Evolutionary conservation across 2,888 invertebrate species (phyloP).

Genomic region (Acrobeloides nanus): DNA sequence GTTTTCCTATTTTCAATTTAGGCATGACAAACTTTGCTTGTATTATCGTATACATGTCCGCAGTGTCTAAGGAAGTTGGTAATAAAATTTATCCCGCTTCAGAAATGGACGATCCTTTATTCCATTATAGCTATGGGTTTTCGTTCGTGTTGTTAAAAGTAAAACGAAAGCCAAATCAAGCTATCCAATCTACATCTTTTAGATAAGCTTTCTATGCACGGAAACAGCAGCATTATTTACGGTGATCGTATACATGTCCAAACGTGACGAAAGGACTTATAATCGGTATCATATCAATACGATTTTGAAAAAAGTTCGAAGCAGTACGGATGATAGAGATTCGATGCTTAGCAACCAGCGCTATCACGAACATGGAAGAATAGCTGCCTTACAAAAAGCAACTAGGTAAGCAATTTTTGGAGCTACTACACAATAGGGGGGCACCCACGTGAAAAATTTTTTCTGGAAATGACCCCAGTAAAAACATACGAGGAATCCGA

Average conservation of each 20-base stretch:
- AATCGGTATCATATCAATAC: constrained; percentile 43
- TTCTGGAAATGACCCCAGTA: no score
- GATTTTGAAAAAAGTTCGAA: constrained; percentile 16
- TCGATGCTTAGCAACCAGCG: constrained; percentile 13
- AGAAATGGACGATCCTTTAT: constrained; percentile 52
- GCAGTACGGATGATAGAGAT: constrained; percentile 9
- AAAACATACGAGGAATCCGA: no score
- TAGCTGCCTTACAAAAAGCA: constrained; percentile 19
- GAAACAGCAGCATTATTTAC: constrained; percentile 47
- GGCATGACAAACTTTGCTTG: constrained; percentile 48
- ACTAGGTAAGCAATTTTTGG: constrained; percentile 16
- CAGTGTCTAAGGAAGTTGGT: constrained; percentile 51
- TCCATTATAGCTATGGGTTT: constrained; percentile 50
- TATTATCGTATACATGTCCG: constrained; percentile 52
- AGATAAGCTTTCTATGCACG: constrained; percentile 43
- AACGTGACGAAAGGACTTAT: constrained; percentile 50
- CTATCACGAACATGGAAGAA: constrained; percentile 22
- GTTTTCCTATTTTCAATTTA: no score
- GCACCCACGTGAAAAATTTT: no score
- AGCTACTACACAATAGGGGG: no score
- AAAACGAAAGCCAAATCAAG: not conserved
- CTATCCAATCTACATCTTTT: constrained; percentile 8
- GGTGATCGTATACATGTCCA: constrained; percentile 53
- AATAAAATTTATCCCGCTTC: constrained; percentile 49
- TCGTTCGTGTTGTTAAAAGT: constrained; percentile 49